Conservation (phyloP, 2,113 vertebrate species). For the Pangasianodon gigas region DNA sequence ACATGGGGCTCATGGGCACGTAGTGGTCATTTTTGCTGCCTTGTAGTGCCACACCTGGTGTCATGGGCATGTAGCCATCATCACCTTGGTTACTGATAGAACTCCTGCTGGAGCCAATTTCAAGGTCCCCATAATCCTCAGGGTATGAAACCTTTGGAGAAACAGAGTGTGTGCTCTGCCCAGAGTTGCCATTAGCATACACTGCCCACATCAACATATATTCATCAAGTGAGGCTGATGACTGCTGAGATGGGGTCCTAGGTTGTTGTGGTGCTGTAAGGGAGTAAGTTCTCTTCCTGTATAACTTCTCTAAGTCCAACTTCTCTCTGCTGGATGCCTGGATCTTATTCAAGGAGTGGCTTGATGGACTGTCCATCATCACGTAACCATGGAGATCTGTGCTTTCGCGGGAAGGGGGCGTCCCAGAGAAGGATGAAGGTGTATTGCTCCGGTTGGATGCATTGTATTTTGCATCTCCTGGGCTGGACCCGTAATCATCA, state of each 20-base stretch:
- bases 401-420: constrained; percentile 80
- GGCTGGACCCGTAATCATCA: constrained; percentile 52
- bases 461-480: constrained; percentile 70
- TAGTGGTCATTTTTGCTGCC: constrained; percentile 76
- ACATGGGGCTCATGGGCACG: constrained; percentile 95
- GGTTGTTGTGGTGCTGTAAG: constrained; percentile 86
- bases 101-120: constrained; percentile 74
- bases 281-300: constrained; percentile 65
- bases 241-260: constrained; percentile 61
- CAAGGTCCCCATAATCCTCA: constrained; percentile 87
- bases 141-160: constrained; percentile 84
- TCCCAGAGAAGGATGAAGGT: constrained; percentile 69
- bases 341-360: constrained; percentile 38
- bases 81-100: constrained; percentile 74
- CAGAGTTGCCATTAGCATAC: constrained; percentile 76
- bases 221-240: constrained; percentile 89
- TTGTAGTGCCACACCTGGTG: constrained; percentile 75
- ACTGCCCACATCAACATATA: constrained; percentile 91
- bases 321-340: constrained; percentile 41
- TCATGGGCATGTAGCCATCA: constrained; percentile 95
- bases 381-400: constrained; percentile 85
- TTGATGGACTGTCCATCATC: constrained; percentile 73
- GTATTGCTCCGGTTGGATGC: constrained; percentile 77
- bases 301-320: constrained; percentile 34
- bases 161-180: constrained; percentile 75